phyloP scores from a whole-genome alignment of 2,888 invertebrate species.

The Tetramorium bicarinatum region DNA sequence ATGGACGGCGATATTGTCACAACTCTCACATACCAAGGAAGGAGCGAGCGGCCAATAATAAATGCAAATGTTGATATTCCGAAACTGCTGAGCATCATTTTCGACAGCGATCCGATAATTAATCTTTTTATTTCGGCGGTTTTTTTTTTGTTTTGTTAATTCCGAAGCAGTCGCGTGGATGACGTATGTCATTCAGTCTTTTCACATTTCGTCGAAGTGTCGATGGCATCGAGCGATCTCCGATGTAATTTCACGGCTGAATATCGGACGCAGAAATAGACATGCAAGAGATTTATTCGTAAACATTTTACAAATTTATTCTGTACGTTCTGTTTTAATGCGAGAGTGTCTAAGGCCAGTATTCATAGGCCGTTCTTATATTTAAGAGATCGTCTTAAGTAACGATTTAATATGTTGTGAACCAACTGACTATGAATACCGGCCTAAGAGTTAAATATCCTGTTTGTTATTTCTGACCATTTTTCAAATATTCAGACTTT shows the following conservation, averaged over 20 bases:
- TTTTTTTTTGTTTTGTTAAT: neutral
- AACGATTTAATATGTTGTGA: too few species aligned
- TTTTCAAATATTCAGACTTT: neutral
- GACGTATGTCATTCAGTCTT: neutral
- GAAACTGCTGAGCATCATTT: neutral
- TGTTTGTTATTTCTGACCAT: neutral
- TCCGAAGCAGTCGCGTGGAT: neutral
- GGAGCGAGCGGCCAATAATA: neutral
- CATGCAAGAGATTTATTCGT: neutral
- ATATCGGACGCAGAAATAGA: neutral
- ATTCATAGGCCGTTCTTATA: too few species aligned
- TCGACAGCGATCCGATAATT: constrained; percentile 2
- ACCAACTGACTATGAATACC: too few species aligned
- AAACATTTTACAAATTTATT: neutral
- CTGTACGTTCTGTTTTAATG: too few species aligned
- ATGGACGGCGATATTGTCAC: neutral
- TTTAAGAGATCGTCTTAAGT: too few species aligned
- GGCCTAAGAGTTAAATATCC: neutral
- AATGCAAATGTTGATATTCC: neutral
- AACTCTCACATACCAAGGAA: neutral
- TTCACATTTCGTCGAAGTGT: neutral
- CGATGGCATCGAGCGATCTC: neutral
- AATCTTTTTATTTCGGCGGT: neutral
- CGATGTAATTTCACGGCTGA: constrained; percentile 9
- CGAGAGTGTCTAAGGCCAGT: too few species aligned